phyloP scores from a whole-genome alignment of 2,888 invertebrate species.

The Gibbula magus region DNA sequence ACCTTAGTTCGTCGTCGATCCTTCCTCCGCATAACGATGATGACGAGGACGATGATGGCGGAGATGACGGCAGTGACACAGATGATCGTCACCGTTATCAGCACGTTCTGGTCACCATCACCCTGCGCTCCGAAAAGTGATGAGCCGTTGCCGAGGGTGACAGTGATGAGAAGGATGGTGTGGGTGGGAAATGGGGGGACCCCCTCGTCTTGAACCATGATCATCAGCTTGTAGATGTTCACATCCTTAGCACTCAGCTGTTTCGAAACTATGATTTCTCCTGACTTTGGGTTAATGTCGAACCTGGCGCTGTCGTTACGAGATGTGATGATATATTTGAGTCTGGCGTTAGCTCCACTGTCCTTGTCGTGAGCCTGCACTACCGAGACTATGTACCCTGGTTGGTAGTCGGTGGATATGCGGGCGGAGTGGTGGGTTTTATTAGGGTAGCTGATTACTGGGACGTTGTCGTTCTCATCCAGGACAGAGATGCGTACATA shows the following conservation, averaged over 20 bases:
- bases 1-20: constrained; percentile 44
- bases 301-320: constrained; percentile 45
- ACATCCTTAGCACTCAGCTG: constrained; percentile 29
- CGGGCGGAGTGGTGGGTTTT: constrained; percentile 54
- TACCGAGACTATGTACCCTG: constrained; percentile 45
- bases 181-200: constrained; percentile 39
- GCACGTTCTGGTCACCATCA: constrained; percentile 38
- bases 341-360: constrained; percentile 51
- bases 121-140: constrained; percentile 13
- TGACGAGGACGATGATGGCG: constrained; percentile 62
- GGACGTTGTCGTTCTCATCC: constrained; percentile 62
- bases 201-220: constrained; percentile 41
- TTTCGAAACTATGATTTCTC: constrained; percentile 38
- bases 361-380: constrained; percentile 53
- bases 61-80: constrained; percentile 62
- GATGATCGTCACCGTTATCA: constrained; percentile 62
- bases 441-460: constrained; percentile 59
- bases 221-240: constrained; percentile 38
- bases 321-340: constrained; percentile 49
- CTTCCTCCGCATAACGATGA: constrained; percentile 61
- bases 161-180: constrained; percentile 35
- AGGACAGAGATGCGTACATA: constrained; percentile 45
- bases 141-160: constrained; percentile 39
- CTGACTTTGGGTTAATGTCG: constrained; percentile 48
- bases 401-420: constrained; percentile 44